Base-by-base conservation (phyloP, 2,797 vertebrate species). In the Mionectes olivaceus region DNA sequence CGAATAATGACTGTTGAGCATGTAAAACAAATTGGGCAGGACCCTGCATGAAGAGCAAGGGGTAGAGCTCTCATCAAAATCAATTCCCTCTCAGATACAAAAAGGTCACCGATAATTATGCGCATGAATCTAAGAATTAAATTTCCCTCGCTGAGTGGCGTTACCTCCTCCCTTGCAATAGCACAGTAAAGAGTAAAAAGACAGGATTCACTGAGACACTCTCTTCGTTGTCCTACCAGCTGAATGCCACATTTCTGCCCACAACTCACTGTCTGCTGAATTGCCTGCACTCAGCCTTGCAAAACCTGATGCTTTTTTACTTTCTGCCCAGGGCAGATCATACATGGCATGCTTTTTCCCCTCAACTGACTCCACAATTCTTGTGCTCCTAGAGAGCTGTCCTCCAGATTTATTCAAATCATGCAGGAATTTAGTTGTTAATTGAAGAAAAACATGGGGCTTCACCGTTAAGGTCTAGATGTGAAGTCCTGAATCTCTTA, bases 91-190 rank as follows among this genome's bases (percentile, higher is more conserved):
- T 67, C 73, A 43, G 49, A 82, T 74, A 83, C 14, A 86, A 91
- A 93, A 93, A 94, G 87, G 94, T 96, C 94, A 94, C 47, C 21
- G 63, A 74, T 87, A 94, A 94, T 91, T 94, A 92, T 87, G 77
- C 3, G 10, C 83, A 82, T 79, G 82, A 73, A 88, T 56, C 89
- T 70, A 67, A 39, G 79, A 79, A 88, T 0, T 8, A 83, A 94
- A 96, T 94, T 81, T 81, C 37, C 63, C 60, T 91, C 69, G 11
- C 5, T 84, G 91, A 91, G 77, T 49, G 59, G 56, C 76, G 64
- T 41, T 87, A 57, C 55, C 43, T 76, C 77, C 81, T 88, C 83
- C 39, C 73, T 79, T 46, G 44, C 67, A 79, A 70, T 35, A 80
- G 69, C 46, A 49, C 5, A 78, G 56, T 5, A 71, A 87, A 76